Evolutionary conservation across 2,113 vertebrate species (phyloP).

Genomic region (Zapus hudsonius): DNA sequence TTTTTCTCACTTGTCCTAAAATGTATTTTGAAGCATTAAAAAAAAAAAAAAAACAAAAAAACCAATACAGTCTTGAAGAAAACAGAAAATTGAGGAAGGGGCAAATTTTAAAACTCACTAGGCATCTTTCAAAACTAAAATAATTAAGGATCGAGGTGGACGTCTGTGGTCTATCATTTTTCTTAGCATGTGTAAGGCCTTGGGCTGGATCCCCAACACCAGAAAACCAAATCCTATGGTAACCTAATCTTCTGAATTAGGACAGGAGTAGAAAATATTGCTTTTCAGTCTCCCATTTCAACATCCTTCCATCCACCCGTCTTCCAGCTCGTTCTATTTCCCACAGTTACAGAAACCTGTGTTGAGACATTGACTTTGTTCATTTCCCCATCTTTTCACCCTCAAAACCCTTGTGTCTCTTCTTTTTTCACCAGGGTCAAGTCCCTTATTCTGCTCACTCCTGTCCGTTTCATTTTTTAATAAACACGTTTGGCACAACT

Average conservation of each 20-base stretch:
- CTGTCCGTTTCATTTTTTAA: too few species aligned
- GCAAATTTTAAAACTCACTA: not conserved
- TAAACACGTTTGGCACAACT: too few species aligned
- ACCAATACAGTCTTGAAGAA: not conserved
- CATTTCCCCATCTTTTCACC: not conserved
- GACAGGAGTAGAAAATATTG: not conserved
- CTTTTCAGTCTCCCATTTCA: not conserved
- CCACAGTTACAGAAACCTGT: not conserved
- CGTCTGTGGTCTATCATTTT: not conserved
- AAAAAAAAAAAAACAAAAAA: not conserved
- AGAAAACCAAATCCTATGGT: not conserved
- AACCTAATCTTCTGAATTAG: not conserved
- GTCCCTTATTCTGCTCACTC: too few species aligned
- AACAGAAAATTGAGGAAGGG: not conserved
- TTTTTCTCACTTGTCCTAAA: not conserved
- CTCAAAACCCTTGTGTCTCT: too few species aligned
- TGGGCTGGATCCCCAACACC: not conserved
- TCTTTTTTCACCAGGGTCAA: too few species aligned
- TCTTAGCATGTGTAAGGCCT: not conserved
- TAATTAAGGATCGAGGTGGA: not conserved
- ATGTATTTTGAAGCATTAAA: not conserved
- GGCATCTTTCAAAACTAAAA: not conserved
- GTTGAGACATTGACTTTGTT: not conserved
- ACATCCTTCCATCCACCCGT: not conserved
- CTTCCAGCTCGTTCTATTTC: not conserved